phyloP scores from a whole-genome alignment of 2,797 vertebrate genomes.

The Acrossocheilus fasciatus region DNA sequence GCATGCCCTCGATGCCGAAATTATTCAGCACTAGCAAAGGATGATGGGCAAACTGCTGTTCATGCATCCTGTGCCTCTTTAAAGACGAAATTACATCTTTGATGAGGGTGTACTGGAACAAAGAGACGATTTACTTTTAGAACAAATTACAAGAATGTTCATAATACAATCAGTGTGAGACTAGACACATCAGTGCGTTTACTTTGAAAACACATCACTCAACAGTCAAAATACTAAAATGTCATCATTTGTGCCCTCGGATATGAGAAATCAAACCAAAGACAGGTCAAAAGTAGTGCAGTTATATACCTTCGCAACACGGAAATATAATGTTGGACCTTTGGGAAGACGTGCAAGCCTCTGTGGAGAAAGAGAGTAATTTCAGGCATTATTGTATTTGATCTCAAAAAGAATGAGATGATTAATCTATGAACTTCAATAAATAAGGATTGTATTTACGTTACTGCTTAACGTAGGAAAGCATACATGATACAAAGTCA shows the following conservation, averaged over 20 bases:
- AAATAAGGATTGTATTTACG: neutral
- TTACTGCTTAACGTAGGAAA: neutral
- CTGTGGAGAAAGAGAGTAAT: constrained; percentile 67
- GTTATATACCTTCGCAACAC: constrained; percentile 80
- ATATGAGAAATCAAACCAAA: neutral
- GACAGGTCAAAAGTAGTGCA: fast-evolving
- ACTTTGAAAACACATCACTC: constrained; percentile 75
- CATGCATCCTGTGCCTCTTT: constrained; percentile 92
- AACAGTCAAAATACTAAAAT: constrained; percentile 65
- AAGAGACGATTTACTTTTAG: neutral
- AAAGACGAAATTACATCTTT: constrained; percentile 90
- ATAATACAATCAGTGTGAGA: fast-evolving
- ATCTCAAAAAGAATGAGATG: no score
- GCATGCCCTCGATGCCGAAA: constrained; percentile 89
- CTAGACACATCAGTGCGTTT: constrained; percentile 76
- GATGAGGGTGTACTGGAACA: constrained; percentile 84
- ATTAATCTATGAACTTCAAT: neutral
- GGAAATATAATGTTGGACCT: constrained; percentile 89
- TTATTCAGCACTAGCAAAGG: constrained; percentile 92
- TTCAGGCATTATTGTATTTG: neutral
- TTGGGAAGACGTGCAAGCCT: constrained; percentile 90
- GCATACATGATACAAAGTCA: neutral
- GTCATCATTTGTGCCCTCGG: constrained; percentile 67
- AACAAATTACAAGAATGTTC: neutral
- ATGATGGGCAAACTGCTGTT: constrained; percentile 90